phyloP scores from a whole-genome alignment of 2,797 vertebrate species.

The Crenichthys baileyi region DNA sequence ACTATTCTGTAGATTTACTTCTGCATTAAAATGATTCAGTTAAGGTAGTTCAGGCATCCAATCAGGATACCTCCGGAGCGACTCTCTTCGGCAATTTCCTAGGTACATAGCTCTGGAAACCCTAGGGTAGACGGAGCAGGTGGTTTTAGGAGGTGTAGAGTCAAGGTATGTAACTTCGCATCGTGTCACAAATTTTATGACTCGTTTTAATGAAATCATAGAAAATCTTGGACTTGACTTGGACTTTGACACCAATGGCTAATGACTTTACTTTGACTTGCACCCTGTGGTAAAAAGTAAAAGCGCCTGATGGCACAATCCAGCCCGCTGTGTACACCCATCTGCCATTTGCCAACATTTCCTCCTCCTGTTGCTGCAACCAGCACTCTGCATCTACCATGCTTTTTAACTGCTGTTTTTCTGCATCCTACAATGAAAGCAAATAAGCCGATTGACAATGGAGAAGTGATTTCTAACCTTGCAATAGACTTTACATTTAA shows the following conservation, averaged over 20 bases:
- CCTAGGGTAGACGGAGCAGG: neutral
- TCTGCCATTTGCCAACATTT: neutral
- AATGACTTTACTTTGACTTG: neutral
- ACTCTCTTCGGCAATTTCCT: neutral
- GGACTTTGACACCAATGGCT: neutral
- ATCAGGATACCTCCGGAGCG: neutral
- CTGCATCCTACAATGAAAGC: neutral
- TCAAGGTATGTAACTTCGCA: neutral
- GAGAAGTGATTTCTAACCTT: too few relatives aligned
- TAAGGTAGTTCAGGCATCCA: neutral
- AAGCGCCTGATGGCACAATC: neutral
- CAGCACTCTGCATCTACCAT: neutral
- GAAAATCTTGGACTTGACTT: neutral
- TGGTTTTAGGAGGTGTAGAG: neutral
- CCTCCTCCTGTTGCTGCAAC: neutral
- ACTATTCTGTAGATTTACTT: neutral
- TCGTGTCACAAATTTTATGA: neutral
- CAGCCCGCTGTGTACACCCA: neutral
- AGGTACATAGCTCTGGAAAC: neutral
- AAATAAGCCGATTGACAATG: neutral
- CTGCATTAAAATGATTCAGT: neutral
- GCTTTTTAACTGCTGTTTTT: neutral
- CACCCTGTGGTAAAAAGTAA: too few relatives aligned
- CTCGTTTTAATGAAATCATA: neutral
- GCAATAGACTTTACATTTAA: too few relatives aligned